phyloP scores from a whole-genome alignment of 2,797 vertebrate species.

The Enteromius afrohamiltoni region DNA sequence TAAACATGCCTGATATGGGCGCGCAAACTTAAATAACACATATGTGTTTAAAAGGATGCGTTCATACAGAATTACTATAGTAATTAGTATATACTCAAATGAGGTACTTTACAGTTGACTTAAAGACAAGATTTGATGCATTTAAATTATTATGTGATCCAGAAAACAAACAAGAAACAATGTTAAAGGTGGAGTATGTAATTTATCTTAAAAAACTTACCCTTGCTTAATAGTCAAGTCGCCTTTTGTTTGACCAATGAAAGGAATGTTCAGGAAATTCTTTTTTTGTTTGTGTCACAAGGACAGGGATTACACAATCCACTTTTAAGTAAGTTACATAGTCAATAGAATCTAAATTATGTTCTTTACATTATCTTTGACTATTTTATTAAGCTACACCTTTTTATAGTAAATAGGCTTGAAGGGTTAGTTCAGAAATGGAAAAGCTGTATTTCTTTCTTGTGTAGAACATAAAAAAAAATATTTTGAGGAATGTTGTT shows the following conservation, averaged over 20 bases:
- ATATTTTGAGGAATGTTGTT: neutral
- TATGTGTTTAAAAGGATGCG: neutral
- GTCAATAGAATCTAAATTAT: neutral
- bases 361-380: neutral
- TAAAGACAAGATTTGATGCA: neutral
- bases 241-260: neutral
- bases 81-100: neutral
- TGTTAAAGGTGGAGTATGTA: neutral
- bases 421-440: neutral
- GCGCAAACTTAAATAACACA: constrained; percentile 36
- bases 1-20: constrained; percentile 55
- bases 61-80: neutral
- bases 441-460: neutral
- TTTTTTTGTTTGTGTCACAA: neutral
- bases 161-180: neutral
- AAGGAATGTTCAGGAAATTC: neutral
- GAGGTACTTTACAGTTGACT: constrained; percentile 45
- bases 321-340: neutral
- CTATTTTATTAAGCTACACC: neutral
- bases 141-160: neutral
- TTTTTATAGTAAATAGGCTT: neutral
- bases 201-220: neutral
- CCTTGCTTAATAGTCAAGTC: neutral
- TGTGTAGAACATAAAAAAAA: neutral
- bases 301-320: neutral